Evolutionary conservation across 2,113 vertebrate genomes (phyloP).

Genomic region (Seriola quinqueradiata): DNA sequence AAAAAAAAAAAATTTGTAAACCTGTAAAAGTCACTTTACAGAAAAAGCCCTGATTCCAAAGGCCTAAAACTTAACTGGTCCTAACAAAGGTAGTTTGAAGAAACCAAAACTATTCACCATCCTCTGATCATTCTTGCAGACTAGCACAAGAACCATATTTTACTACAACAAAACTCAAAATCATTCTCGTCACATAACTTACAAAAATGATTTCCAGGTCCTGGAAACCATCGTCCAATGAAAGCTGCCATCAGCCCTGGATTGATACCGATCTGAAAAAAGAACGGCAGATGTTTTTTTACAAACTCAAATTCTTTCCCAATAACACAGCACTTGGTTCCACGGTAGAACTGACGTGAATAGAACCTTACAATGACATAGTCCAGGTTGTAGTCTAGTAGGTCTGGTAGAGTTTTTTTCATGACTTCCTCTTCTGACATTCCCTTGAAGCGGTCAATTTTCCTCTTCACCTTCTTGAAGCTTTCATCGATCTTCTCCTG

Average conservation of each 20-base stretch:
- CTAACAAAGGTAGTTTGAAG: no score
- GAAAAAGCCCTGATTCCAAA: no score
- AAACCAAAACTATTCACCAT: not conserved
- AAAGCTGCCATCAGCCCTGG: constrained; percentile 98
- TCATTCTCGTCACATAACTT: constrained; percentile 70
- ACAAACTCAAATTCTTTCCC: not conserved
- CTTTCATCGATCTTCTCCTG: constrained; percentile 98
- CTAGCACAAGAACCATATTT: not conserved
- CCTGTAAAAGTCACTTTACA: not conserved
- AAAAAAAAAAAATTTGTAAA: not conserved
- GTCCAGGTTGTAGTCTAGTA: constrained; percentile 95
- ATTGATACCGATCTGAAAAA: constrained; percentile 95
- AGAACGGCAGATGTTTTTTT: not conserved
- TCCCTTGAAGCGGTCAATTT: constrained; percentile 97
- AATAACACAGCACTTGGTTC: not conserved
- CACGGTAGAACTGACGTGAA: not conserved
- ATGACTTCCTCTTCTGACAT: constrained; percentile 97
- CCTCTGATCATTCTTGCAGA: not conserved
- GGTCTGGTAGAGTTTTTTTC: constrained; percentile 96
- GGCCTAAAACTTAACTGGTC: not conserved
- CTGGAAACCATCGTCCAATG: constrained; percentile 98
- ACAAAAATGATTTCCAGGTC: constrained; percentile 99
- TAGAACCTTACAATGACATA: constrained; percentile 94
- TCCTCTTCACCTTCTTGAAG: constrained; percentile 96
- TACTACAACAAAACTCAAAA: not conserved